Base-by-base conservation (phyloP, 1,140 invertebrate species). In the Trachymyrmex cornetzi region DNA sequence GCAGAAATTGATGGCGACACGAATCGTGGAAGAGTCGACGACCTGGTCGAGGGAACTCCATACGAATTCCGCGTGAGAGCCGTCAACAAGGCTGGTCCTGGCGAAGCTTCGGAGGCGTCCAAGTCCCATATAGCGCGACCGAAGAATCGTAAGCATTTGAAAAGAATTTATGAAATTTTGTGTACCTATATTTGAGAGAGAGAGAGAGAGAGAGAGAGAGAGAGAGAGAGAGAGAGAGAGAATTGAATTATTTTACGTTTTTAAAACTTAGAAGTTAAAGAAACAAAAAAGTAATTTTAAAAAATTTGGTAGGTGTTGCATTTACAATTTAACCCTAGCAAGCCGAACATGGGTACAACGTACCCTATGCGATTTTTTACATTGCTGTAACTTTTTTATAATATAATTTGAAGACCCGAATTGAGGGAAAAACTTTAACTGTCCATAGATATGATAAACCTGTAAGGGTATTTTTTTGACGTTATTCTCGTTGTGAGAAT, bases 1-100 rank as follows among this genome's bases (percentile, higher is more conserved):
- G 97, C 97, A 30, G 97, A 98, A 95, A 96, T 98, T 86, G 97
- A 97, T 64, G 98, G 98, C 69, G 97, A 99, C 93, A 97, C 97
- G 22, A 98, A 98, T 38, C 97, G 96, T 69, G 98, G 97, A 5
- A 98, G 97, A 93, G 98, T 99, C 3, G 97, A 97, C 22, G 98
- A 98, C 92, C 96, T 99, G 0, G 97, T 98, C 81, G 98, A 99
- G 96, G 99, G 99, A 16, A 98, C 98, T 85, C 97, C 97, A 24
- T 99, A 99, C 91, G 98, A 99, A 95, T 99, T 99, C 97, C 96
- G 99, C 50, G 97, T 99, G 2, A 96, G 97, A 67, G 99, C 99
- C 19, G 97, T 99, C 0, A 99, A 99, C 93, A 99, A 99, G 94
- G 99, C 98, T 38, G 99, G 99, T 50, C 97, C 97, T 59, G 98